Evolutionary conservation across 30 jellyfish, hydroid and myxozoan species (phyloP).

Genomic region (Hydractinia symbiolongicarpus): DNA sequence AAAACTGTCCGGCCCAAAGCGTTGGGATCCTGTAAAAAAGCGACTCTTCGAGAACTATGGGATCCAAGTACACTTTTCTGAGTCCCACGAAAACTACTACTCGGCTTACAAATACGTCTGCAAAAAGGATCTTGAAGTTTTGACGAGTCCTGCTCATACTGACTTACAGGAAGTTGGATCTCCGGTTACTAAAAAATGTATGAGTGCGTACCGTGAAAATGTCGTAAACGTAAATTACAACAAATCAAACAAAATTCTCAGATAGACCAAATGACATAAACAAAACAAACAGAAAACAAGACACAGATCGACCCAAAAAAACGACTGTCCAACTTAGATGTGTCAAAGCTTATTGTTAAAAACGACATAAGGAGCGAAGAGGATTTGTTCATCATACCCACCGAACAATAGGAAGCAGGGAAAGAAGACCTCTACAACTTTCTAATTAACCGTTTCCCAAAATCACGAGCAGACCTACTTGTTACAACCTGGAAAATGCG

Average conservation of each 20-base stretch:
- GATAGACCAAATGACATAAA: too few species aligned
- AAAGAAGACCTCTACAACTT: slow-evolving; percentile 22
- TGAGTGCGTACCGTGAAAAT: slow-evolving; percentile 13
- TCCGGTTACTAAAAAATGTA: slow-evolving; percentile 29
- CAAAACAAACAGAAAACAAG: too few species aligned
- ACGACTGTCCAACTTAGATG: slow-evolving; percentile 19
- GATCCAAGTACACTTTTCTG: neutral
- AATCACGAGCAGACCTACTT: slow-evolving; percentile 14
- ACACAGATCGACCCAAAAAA: too few species aligned
- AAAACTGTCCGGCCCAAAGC: neutral
- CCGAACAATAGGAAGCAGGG: slow-evolving; percentile 28
- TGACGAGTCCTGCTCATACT: slow-evolving; percentile 33
- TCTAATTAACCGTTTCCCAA: neutral
- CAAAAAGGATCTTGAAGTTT: slow-evolving; percentile 11
- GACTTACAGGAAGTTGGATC: slow-evolving; percentile 27
- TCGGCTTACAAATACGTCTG: slow-evolving; percentile 32
- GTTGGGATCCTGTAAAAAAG: neutral
- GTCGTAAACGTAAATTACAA: too few species aligned
- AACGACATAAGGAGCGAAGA: slow-evolving; percentile 9
- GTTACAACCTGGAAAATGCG: slow-evolving; percentile 34
- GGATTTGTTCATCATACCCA: slow-evolving; percentile 39
- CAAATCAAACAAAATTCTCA: too few species aligned
- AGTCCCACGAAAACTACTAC: slow-evolving; percentile 4
- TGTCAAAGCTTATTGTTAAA: neutral
- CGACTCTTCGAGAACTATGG: neutral